Base-by-base conservation (phyloP, 53 echinoderm and acorn worm genomes). In the Zoroaster sp. region DNA sequence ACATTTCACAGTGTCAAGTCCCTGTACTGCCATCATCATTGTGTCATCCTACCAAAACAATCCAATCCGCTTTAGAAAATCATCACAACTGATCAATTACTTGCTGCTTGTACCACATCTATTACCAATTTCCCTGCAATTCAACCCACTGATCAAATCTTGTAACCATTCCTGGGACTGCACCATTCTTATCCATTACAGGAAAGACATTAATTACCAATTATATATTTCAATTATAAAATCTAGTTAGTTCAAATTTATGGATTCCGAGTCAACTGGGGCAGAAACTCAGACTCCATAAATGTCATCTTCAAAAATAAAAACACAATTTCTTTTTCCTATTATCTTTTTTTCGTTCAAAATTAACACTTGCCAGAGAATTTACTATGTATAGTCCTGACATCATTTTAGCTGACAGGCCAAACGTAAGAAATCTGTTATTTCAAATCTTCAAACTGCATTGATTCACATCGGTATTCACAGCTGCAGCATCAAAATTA, bases 401-500 rank as follows among this genome's bases (percentile, higher is more conserved):
- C 63, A 28, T 59, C 63, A 8, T 15, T 59, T 59, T 11, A 25
- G 25, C 63, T 59, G 28, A 28, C 28, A 8, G 21, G 63, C 63
- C 63, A 59, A 44, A 21, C 8, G 21, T 25, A 59, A 28, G 63
- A 59, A 59, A 11, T 44, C 52, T 55, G 55, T 38, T 37, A 4
- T 40, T 41, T 40, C 40, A 41, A 14, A n/a, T n/a, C n/a, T 69
- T 69, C 4, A n/a, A 17, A 23, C 46, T 75, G 75, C 75, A 75
- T 75, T 46, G 82, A 68, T 23, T 81, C 39, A 28, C 33, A 25
- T 30, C n/a, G 21, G 14, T 54, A 82, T 66, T 66, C 82, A 82
- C 82, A 82, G 15, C 66, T 66, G 44, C 68, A 67, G 68, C 63
- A 59, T 25, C 8, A 59, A 28, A 54, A 51, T 15, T 15, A 59